Evolutionary conservation across 2,797 vertebrate genomes (phyloP), one percentile per base, ranked within the genome.

Genomic region (Triplophysa bombifrons): DNA sequence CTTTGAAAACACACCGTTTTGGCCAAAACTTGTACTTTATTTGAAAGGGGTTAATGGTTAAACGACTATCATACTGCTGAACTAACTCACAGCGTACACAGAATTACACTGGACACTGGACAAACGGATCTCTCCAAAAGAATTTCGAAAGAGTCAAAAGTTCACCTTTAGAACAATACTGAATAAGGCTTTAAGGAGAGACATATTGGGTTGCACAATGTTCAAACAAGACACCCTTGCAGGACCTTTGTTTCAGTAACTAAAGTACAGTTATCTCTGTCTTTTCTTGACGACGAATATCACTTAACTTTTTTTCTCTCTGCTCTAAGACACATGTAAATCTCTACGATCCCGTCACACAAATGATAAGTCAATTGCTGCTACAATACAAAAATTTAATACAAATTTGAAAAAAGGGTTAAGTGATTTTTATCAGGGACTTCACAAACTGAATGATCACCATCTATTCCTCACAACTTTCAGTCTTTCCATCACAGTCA

Each of bases 21-120:
- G 50, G 11, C 67, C 67, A 58, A 13, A 56, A 58, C 50, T 51
- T 6, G 1, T 20, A 67, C 14, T 48, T 16, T 58, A 46, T 65
- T 56, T 63, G 9, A 79, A 64, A 66, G 2, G 3, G 60, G 61
- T 79, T 53, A 71, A 79, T 72, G 70, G 69, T 72, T 79, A 80
- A 80, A 55, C n/a, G 2, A 51, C 34, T 51, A 53, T 48, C 44
- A 64, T 58, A 72, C 34, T 34, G 16, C 22, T 65, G 58, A 2
- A 1, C 51, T 56, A 65, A 58, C 50, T 46, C 25, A 13, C 38
- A 55, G 46, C 48, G 20, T 48, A 44, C 60, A 70, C 61, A 55
- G 25, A 71, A 71, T 38, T 56, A 30, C 50, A 22, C 27, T 60
- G 34, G 34, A 38, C 41, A 48, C 25, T 46, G 30, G 44, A 58